Evolutionary conservation across 2,888 invertebrate genomes (phyloP).

Genomic region (Sarcophaga carnaria): DNA sequence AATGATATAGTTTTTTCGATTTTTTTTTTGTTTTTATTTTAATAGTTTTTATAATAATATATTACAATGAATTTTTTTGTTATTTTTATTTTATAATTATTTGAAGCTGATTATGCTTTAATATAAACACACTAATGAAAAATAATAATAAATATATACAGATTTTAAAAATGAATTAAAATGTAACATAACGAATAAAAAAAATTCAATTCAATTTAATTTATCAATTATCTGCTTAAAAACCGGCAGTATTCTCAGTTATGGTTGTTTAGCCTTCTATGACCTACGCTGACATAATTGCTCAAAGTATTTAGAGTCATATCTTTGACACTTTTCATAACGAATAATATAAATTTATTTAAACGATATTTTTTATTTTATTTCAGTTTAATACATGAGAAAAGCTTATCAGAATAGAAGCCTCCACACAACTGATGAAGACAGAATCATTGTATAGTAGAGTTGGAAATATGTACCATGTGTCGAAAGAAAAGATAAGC

Average conservation of each 20-base stretch:
- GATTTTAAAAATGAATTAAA: slow-evolving; percentile 14
- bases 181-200: not conserved
- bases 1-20: slow-evolving; percentile 6
- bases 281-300: no score
- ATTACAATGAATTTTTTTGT: not conserved
- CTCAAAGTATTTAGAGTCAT: no score
- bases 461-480: no score
- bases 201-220: not conserved
- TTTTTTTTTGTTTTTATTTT: slow-evolving; percentile 25
- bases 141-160: slow-evolving; percentile 39
- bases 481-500: no score
- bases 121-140: slow-evolving; percentile 20
- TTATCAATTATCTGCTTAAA: slow-evolving; percentile 44
- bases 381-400: no score
- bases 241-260: slow-evolving; percentile 26
- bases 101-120: slow-evolving; percentile 25
- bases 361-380: no score
- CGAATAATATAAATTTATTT: no score
- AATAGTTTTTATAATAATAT: not conserved
- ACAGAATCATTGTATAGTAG: no score
- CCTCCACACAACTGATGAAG: no score
- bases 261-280: slow-evolving; percentile 4
- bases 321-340: no score
- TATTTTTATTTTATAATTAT: not conserved
- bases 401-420: no score